phyloP scores from a whole-genome alignment of 2,888 invertebrate species.

The Syrista parreyssii region DNA sequence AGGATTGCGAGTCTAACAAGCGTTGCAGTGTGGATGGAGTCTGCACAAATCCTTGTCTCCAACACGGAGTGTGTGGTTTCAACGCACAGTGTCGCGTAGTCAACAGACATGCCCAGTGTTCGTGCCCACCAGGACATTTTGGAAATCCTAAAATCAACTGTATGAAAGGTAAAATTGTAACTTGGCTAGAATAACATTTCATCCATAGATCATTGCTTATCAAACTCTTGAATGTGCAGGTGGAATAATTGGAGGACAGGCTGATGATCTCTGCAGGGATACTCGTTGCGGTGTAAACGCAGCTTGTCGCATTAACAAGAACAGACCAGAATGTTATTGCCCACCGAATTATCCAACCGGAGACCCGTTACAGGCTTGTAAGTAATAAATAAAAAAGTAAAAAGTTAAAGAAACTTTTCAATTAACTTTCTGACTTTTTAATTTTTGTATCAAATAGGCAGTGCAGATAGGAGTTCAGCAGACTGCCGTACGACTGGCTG shows the following conservation, averaged over 20 bases:
- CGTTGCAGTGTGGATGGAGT: conserved; percentile 77
- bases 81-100: conserved; percentile 88
- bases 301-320: conserved; percentile 77
- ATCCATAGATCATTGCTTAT: background rate
- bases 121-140: conserved; percentile 79
- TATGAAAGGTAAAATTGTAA: conserved; percentile 67
- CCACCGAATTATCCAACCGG: conserved; percentile 85
- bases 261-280: conserved; percentile 79
- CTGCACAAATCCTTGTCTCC: conserved; percentile 86
- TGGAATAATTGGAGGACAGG: conserved; percentile 62
- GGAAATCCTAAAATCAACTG: conserved; percentile 80
- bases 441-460: conserved; percentile 39
- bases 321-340: conserved; percentile 84
- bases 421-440: background rate
- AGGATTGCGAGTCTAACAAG: conserved; percentile 83
- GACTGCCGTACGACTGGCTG: conserved; percentile 89
- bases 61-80: conserved; percentile 80
- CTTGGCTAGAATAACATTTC: background rate
- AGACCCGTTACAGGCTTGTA: conserved; percentile 88
- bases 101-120: conserved; percentile 80
- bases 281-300: conserved; percentile 87
- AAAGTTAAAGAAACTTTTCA: background rate
- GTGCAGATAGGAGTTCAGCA: conserved; percentile 60
- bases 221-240: conserved; percentile 53
- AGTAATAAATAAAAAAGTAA: conserved; percentile 61